Evolutionary conservation across 2,888 invertebrate genomes (phyloP).

Genomic region (Gandaritis pyraliata): DNA sequence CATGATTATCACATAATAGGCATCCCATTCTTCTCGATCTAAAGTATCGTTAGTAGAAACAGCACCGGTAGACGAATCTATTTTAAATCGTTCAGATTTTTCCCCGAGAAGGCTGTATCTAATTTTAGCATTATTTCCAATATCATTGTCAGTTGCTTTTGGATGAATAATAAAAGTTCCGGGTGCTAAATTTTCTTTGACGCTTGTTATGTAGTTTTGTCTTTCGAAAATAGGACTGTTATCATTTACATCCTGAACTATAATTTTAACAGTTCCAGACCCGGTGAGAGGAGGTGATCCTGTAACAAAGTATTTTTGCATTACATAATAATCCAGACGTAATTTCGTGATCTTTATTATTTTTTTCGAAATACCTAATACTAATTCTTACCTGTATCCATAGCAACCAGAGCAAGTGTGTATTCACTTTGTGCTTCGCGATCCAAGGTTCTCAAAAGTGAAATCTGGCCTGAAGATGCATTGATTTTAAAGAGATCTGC

Average conservation of each 20-base stretch:
- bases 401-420: constrained; percentile 93
- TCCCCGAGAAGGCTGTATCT: constrained; percentile 94
- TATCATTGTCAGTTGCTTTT: constrained; percentile 91
- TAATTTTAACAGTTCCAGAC: constrained; percentile 94
- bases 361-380: no score
- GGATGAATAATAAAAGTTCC: constrained; percentile 92
- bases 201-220: constrained; percentile 90
- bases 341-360: no score
- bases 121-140: constrained; percentile 93
- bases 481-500: constrained; percentile 96
- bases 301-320: constrained; percentile 68
- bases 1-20: constrained; percentile 92
- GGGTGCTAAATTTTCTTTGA: constrained; percentile 92
- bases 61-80: constrained; percentile 91
- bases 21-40: constrained; percentile 91
- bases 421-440: constrained; percentile 94
- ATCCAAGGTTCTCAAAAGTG: constrained; percentile 92
- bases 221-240: constrained; percentile 95
- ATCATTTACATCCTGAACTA: constrained; percentile 97
- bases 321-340: background rate
- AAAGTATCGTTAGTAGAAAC: constrained; percentile 89
- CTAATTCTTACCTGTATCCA: constrained; percentile 93
- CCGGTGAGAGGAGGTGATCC: constrained; percentile 97
- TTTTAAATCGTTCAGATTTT: constrained; percentile 90
- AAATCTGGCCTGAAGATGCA: constrained; percentile 95